phyloP scores from a whole-genome alignment of 1,140 invertebrate genomes.

The Ceratitis capitata region DNA sequence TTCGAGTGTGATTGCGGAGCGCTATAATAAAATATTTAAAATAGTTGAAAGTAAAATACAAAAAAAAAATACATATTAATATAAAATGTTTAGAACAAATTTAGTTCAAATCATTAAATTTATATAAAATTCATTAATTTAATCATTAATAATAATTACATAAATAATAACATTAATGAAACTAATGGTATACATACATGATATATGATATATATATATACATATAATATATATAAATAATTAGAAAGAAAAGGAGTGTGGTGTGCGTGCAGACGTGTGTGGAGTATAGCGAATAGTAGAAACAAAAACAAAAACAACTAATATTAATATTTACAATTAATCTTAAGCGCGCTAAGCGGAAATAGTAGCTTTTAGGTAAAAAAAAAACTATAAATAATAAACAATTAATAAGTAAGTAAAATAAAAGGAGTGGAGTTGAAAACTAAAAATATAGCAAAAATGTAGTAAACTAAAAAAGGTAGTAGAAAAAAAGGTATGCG shows the following conservation, averaged over 20 bases:
- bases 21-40: background rate
- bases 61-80: background rate
- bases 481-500: background rate
- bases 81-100: conserved; percentile 34
- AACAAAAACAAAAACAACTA: background rate
- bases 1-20: too few species aligned
- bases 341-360: background rate
- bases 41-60: background rate
- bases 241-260: too few species aligned
- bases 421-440: background rate
- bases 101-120: conserved; percentile 33
- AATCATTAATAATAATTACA: background rate
- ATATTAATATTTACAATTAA: conserved; percentile 2
- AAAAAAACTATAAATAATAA: too few species aligned
- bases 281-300: background rate
- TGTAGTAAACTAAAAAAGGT: background rate
- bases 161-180: background rate
- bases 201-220: too few species aligned
- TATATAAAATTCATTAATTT: conserved; percentile 12
- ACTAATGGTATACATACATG: background rate
- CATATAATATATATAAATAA: too few species aligned
- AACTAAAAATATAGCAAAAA: background rate
- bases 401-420: too few species aligned
- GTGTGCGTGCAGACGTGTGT: too few species aligned
- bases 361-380: background rate